Conservation (phyloP, 2,113 vertebrate species). For the Ceyx melanurus region DNA sequence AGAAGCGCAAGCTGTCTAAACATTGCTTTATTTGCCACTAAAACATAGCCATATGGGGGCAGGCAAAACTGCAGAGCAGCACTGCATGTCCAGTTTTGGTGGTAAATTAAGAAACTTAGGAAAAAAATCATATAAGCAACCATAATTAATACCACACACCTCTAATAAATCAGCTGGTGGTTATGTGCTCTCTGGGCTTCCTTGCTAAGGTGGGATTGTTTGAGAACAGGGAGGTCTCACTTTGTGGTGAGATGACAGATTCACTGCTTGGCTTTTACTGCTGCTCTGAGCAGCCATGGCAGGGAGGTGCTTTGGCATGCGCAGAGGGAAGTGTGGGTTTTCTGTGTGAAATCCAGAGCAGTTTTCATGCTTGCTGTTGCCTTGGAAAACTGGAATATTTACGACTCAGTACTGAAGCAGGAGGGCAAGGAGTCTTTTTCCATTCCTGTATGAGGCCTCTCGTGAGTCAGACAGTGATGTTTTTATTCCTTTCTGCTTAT, state of each 20-base stretch:
- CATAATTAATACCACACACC: neutral
- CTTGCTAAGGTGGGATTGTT: neutral
- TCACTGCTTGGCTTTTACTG: neutral
- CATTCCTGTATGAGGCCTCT: neutral
- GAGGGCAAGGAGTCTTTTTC: neutral
- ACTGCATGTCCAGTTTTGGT: neutral
- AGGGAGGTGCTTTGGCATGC: neutral
- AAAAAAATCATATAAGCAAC: neutral
- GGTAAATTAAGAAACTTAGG: neutral
- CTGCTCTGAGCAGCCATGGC: neutral
- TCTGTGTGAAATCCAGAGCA: neutral
- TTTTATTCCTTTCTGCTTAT: neutral
- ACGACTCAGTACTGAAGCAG: neutral
- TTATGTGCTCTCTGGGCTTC: neutral
- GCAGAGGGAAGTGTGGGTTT: neutral
- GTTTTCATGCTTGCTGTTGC: constrained; percentile 9
- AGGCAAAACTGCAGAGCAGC: neutral
- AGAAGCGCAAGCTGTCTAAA: neutral
- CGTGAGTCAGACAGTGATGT: neutral
- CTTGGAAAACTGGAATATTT: constrained; percentile 34
- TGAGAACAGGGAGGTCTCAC: neutral
- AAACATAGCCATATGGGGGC: neutral
- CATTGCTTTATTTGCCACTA: neutral
- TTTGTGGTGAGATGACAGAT: neutral
- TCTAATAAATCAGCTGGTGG: neutral